These are phyloP conservation scores for Phrixothrix hirtus DNA, from an alignment of 2,888 invertebrate genomes.

Conservation along the genomic window DNA sequence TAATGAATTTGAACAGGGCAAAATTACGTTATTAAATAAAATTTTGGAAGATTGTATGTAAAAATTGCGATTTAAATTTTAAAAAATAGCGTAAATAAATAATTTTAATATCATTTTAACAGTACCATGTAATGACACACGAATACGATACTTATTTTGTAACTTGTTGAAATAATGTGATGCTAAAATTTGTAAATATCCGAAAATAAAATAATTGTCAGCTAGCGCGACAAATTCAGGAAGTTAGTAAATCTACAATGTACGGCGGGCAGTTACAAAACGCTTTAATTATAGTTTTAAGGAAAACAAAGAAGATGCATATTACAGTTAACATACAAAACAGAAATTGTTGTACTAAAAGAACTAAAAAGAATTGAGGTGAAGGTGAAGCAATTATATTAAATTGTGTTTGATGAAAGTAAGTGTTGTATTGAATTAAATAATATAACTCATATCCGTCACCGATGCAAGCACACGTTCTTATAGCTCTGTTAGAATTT, in stretches of 20 bases:
- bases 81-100: no score
- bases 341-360: conserved; percentile 19
- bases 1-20: no score
- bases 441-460: conserved; percentile 40
- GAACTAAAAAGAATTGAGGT: conserved; percentile 42
- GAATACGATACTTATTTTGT: no score
- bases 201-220: not conserved
- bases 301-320: conserved; percentile 23
- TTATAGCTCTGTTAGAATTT: not conserved
- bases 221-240: not conserved
- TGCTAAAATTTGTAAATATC: no score
- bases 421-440: conserved; percentile 46
- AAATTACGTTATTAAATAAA: no score
- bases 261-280: not conserved
- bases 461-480: conserved; percentile 28
- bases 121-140: no score
- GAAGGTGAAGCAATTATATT: conserved; percentile 48
- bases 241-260: not conserved
- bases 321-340: conserved; percentile 12
- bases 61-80: no score
- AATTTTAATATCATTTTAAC: no score
- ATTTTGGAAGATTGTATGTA: no score
- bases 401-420: conserved; percentile 47
- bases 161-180: no score
- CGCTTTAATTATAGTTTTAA: conserved; percentile 11